Base-by-base conservation (phyloP, 92 coral and sea anemone species). In the Micromussa lordhowensis region DNA sequence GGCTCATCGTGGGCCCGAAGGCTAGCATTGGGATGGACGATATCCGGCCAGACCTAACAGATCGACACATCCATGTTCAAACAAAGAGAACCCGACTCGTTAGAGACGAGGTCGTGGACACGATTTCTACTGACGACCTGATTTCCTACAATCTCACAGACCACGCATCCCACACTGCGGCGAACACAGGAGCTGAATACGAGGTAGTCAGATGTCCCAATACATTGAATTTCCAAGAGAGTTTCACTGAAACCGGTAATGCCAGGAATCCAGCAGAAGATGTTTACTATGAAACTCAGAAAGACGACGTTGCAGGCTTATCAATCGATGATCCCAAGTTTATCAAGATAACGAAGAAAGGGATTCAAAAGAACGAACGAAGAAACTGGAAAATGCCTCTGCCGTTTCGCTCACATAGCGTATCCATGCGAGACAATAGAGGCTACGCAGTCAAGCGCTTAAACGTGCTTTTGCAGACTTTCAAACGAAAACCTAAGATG, bases 1-100 rank as follows among this genome's bases (percentile, higher is more conserved):
- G 89, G 92, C 61, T 77, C 84, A n/a, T 85, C 89, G 3, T 89
- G 85, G 91, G 93, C 85, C 38, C 94, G 87, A 54, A 91, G 82
- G 80, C 29, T 87, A 26, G 40, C 40, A 15, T 59, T 91, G 3
- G 94, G 89, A 10, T 83, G 91, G 94, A 82, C 94, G 18, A 36
- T 91, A 34, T 68, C 78, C 1, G 89, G 94, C 24, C 94, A 92
- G 66, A 75, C 70, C 92, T 78, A 28, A n/a, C 59, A 8, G 83
- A 86, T 40, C 85, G 90, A 34, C 81, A 88, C 1, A 83, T 85
- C 22, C 92, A 92, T 68, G 59, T 89, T 7, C 85, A 64, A 16
- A 57, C 86, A 5, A 78, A 74, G 55, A 84, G 86, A 26, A 91
- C 86, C 7, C n/a, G 79, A 1, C 21, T 80, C 26, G 66, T 32